Percentiles rank a stretch among this genome's conserved stretches.
Evolutionary conservation across 2,888 invertebrate species (phyloP).

Genomic region (Drosophila emarginata): DNA sequence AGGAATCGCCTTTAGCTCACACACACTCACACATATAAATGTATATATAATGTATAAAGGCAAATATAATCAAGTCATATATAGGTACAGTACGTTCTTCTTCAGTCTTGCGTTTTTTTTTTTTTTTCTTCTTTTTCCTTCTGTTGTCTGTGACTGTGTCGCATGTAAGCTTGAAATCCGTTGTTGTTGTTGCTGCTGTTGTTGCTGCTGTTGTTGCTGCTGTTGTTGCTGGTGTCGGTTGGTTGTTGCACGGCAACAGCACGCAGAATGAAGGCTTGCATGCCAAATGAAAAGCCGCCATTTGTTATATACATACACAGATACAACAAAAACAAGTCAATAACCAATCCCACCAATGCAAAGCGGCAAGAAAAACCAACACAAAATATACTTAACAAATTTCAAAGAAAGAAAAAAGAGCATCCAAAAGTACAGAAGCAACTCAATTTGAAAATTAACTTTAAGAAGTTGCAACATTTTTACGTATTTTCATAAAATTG

Average conservation of each 20-base stretch:
- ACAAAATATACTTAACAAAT: too few species aligned
- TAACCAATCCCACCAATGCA: conserved; percentile 23
- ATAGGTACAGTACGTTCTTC: conserved; percentile 12
- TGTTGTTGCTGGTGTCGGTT: not conserved
- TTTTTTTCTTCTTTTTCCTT: too few species aligned
- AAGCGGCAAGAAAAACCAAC: not conserved
- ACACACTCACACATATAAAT: conserved; percentile 1
- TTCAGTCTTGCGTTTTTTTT: not conserved
- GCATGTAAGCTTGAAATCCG: conserved; percentile 47
- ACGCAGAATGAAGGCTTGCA: conserved; percentile 28
- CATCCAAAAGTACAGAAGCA: not conserved
- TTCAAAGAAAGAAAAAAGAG: too few species aligned
- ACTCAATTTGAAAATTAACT: not conserved
- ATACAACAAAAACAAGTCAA: conserved; percentile 24
- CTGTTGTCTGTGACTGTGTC: conserved; percentile 5
- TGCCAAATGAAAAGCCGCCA: conserved; percentile 45
- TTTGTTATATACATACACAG: not conserved
- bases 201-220: not conserved
- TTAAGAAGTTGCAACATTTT: not conserved
- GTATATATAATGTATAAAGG: conserved; percentile 53
- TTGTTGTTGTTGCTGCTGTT: not conserved
- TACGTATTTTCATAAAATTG: conserved; percentile 1
- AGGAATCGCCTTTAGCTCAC: conserved; percentile 3
- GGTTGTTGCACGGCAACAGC: not conserved
- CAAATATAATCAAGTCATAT: conserved; percentile 64